Evolutionary conservation across 2,797 vertebrate genomes (phyloP).

Genomic region (Xerus rutilus): DNA sequence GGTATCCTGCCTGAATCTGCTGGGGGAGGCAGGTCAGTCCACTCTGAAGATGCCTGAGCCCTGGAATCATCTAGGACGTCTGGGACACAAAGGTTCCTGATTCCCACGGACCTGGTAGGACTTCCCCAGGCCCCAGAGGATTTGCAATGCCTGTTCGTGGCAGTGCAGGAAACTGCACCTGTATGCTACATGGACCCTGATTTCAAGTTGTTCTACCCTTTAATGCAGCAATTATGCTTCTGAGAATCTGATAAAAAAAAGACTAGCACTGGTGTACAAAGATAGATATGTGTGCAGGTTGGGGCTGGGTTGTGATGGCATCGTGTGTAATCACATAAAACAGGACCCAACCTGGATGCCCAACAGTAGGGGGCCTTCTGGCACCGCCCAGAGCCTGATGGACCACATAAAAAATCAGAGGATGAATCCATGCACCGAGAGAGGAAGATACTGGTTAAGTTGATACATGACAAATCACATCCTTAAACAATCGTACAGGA

Average conservation of each 20-base stretch:
- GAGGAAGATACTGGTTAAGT: background rate
- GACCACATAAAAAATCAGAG: background rate
- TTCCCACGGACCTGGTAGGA: background rate
- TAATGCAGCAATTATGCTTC: background rate
- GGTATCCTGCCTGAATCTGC: background rate
- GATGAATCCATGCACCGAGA: rapidly evolving
- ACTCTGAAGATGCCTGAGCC: background rate
- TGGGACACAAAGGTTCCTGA: background rate
- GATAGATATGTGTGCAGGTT: rapidly evolving
- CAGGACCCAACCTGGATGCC: background rate
- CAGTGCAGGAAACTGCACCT: background rate
- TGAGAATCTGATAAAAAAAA: background rate
- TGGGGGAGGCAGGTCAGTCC: background rate
- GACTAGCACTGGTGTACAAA: background rate
- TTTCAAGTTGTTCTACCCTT: background rate
- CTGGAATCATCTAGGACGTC: background rate
- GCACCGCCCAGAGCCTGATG: background rate
- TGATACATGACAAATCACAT: background rate
- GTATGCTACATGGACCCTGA: background rate
- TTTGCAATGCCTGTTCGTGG: background rate
- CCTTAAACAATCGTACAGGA: rapidly evolving
- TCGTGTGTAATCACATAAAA: background rate
- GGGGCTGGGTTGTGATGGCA: rapidly evolving
- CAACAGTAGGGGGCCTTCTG: background rate
- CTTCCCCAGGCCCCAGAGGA: background rate